phyloP scores from a whole-genome alignment of 2,888 invertebrate genomes.

The Lepidonotus clava region DNA sequence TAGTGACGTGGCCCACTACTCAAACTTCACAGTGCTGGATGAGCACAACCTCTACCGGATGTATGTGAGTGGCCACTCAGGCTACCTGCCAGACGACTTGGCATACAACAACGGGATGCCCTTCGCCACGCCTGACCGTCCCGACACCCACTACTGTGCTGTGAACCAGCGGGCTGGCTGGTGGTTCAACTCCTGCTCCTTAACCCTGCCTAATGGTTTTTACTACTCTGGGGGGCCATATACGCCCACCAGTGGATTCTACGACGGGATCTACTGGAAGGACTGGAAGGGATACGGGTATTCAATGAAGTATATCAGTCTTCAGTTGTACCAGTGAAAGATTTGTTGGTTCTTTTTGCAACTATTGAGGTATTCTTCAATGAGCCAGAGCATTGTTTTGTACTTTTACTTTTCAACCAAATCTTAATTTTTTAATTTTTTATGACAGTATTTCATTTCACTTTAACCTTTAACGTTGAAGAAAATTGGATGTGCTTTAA shows the following conservation, averaged over 20 bases:
- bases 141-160: constrained; percentile 70
- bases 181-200: constrained; percentile 75
- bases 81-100: constrained; percentile 69
- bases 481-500: too few species aligned
- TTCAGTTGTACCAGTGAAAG: constrained; percentile 63
- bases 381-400: too few species aligned
- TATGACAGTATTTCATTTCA: too few species aligned
- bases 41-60: constrained; percentile 26
- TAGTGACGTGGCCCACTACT: constrained; percentile 58
- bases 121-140: constrained; percentile 69
- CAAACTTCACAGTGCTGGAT: constrained; percentile 38
- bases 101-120: constrained; percentile 67
- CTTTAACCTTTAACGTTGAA: too few species aligned
- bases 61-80: constrained; percentile 35
- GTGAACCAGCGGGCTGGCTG: constrained; percentile 70
- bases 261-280: constrained; percentile 75
- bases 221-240: constrained; percentile 72
- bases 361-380: background rate
- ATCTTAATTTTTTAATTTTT: too few species aligned
- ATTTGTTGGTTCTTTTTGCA: too few species aligned
- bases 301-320: constrained; percentile 70
- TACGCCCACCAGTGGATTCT: constrained; percentile 65
- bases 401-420: too few species aligned
- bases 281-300: constrained; percentile 72
- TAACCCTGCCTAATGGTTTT: constrained; percentile 69